These are phyloP conservation scores for Ceyx melanurus DNA, from an alignment of 2,113 vertebrate species.

Conservation along the genomic window DNA sequence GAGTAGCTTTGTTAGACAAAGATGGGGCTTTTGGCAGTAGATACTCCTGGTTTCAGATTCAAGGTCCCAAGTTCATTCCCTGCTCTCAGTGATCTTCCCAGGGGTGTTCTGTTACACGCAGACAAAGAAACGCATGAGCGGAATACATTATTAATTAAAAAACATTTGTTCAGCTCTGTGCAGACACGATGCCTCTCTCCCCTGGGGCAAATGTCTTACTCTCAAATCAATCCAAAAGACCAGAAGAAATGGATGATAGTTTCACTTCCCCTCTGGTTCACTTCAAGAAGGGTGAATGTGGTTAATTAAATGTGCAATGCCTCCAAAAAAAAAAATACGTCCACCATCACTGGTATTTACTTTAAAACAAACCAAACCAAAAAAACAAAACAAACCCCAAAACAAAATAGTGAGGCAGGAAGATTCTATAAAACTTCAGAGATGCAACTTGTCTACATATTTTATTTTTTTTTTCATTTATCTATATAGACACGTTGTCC, in stretches of 20 bases:
- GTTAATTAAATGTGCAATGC: background rate
- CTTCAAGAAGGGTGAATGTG: background rate
- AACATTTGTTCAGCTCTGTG: constrained; percentile 9
- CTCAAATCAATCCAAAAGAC: constrained; percentile 9
- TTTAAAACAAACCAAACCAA: background rate
- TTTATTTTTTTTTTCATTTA: background rate
- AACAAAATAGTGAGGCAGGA: background rate
- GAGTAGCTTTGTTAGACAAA: background rate
- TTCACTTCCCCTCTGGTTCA: background rate
- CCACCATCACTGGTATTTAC: background rate
- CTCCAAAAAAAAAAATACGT: background rate
- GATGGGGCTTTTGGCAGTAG: background rate
- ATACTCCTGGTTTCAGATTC: constrained; percentile 20
- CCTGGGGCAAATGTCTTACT: background rate
- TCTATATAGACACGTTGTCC: background rate
- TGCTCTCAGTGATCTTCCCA: constrained; percentile 34
- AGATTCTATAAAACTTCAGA: background rate
- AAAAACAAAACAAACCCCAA: background rate
- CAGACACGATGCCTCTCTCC: background rate
- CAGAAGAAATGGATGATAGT: background rate
- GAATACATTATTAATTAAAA: constrained; percentile 66
- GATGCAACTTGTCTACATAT: background rate
- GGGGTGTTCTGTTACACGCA: constrained; percentile 4
- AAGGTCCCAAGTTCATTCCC: constrained; percentile 38
- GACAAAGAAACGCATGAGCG: constrained; percentile 34